A percentile compares a stretch with the other conserved stretches of the same genome.
Conservation (phyloP, 2,797 vertebrate genomes). For the Tragelaphus eurycerus region DNA sequence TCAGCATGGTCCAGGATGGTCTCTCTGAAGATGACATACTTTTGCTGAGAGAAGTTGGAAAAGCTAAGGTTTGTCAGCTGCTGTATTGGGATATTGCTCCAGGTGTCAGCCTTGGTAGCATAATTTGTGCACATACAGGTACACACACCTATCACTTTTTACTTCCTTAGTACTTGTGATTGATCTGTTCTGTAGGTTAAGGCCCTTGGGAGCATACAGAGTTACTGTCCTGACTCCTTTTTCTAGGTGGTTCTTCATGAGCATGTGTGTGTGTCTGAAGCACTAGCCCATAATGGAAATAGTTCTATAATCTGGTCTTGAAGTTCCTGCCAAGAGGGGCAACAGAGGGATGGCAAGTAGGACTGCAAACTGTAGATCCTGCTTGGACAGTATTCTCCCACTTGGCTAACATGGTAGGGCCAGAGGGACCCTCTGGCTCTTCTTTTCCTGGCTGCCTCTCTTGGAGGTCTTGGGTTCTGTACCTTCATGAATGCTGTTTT, state of each 20-base stretch:
- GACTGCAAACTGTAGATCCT: neutral
- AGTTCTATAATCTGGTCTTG: neutral
- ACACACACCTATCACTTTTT: neutral
- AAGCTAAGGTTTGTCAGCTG: neutral
- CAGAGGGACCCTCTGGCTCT: neutral
- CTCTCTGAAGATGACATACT: neutral
- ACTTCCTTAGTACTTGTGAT: neutral
- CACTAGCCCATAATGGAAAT: neutral
- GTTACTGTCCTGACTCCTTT: neutral
- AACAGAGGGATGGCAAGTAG: neutral
- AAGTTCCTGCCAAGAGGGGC: neutral
- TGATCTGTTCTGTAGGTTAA: neutral
- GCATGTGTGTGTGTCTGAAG: neutral
- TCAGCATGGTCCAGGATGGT: neutral
- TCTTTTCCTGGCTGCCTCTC: neutral
- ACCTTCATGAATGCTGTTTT: neutral
- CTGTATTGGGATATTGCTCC: neutral
- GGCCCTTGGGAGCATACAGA: neutral
- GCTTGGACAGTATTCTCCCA: neutral
- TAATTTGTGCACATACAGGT: neutral
- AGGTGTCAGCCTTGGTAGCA: neutral
- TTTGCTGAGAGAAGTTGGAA: neutral
- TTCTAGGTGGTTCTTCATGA: neutral
- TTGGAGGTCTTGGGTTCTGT: neutral
- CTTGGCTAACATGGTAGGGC: neutral